Conservation (phyloP, 30 jellyfish, hydroid and myxozoan genomes). For the Clytia hemisphaerica region DNA sequence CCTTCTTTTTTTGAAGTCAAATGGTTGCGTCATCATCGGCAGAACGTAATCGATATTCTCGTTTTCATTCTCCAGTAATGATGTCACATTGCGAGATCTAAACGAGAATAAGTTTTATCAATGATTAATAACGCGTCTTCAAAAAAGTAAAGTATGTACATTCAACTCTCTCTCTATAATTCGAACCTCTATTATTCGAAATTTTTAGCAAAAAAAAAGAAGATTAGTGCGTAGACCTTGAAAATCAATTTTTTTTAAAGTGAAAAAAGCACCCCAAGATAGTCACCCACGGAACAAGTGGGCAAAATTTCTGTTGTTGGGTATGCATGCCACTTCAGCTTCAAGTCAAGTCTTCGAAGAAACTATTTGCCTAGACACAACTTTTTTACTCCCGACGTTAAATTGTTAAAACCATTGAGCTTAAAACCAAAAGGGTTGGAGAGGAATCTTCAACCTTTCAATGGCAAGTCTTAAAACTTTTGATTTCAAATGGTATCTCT, state of each 20-base stretch:
- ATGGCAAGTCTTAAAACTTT: no score
- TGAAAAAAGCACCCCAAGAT: background rate
- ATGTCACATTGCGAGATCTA: constrained; percentile 70
- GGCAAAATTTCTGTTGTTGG: no score
- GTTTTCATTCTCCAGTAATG: constrained; percentile 50
- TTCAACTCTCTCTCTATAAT: no score
- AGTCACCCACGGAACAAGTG: no score
- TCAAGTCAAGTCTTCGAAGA: no score
- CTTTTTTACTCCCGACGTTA: no score
- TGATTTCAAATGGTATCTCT: no score
- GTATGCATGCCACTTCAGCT: no score
- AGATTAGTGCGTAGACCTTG: background rate
- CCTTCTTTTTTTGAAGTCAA: constrained; percentile 71
- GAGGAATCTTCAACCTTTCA: no score
- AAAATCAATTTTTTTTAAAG: background rate
- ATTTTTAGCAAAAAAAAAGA: background rate
- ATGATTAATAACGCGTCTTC: background rate
- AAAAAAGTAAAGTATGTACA: background rate
- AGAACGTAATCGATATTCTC: constrained; percentile 70
- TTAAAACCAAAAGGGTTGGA: no score
- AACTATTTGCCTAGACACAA: no score
- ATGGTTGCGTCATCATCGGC: constrained; percentile 91
- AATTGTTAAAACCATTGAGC: no score
- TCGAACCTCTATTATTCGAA: background rate
- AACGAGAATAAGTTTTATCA: background rate